A percentile compares a stretch with the other conserved stretches of the same genome.
Evolutionary conservation across 2,113 vertebrate genomes (phyloP).

Genomic region (Rhabdomys dilectus): DNA sequence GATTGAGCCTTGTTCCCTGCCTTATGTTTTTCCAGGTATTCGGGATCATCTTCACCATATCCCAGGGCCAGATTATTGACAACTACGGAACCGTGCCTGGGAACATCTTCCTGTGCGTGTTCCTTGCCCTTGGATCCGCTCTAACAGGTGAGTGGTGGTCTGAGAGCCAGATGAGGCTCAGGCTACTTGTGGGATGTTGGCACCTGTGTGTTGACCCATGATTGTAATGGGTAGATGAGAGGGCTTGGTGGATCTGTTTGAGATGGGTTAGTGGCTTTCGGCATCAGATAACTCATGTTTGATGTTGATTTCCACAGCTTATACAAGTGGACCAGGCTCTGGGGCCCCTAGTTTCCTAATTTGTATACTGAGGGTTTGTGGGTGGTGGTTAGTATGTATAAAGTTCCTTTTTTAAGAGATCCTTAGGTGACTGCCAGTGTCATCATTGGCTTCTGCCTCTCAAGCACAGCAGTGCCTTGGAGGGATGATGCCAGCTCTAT

Average conservation of each 20-base stretch:
- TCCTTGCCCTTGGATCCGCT: conserved; percentile 91
- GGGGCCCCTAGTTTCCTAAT: background rate
- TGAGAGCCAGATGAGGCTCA: background rate
- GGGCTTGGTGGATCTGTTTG: background rate
- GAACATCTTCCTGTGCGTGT: conserved; percentile 94
- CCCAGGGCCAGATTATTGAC: conserved; percentile 94
- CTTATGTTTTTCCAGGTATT: conserved; percentile 90
- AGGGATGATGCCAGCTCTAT: background rate
- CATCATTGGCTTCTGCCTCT: background rate
- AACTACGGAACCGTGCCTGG: conserved; percentile 89
- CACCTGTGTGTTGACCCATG: background rate
- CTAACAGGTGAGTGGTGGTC: conserved; percentile 91
- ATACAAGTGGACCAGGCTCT: background rate
- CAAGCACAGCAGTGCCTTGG: background rate
- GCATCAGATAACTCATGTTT: background rate
- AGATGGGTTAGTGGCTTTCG: background rate
- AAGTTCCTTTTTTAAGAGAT: background rate
- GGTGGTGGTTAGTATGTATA: background rate
- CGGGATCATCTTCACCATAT: conserved; percentile 96
- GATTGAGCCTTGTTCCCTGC: conserved; percentile 2
- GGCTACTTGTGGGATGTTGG: background rate
- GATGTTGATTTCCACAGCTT: background rate
- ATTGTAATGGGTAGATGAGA: background rate
- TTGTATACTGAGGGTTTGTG: background rate
- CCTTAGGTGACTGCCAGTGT: background rate